Evolutionary conservation across 2,888 invertebrate genomes (phyloP).

Genomic region (Cinara cedri): DNA sequence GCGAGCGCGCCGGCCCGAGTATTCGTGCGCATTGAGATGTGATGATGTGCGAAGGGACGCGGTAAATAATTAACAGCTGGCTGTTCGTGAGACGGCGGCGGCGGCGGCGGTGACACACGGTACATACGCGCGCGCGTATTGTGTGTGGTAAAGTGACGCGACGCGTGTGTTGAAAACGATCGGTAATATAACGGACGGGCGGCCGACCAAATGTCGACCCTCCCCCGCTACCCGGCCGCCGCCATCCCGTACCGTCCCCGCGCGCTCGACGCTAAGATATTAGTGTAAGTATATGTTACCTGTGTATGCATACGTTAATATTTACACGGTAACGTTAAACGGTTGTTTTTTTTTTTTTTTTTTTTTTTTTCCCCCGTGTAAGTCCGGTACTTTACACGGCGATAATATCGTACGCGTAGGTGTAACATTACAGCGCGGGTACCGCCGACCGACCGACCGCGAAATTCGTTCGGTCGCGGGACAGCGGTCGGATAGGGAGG

Average conservation of each 20-base stretch:
- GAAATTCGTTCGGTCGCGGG: too few species aligned
- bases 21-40: constrained; percentile 48
- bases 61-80: constrained; percentile 54
- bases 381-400: too few species aligned
- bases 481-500: too few species aligned
- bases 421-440: too few species aligned
- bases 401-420: too few species aligned
- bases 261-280: constrained; percentile 24
- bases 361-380: too few species aligned
- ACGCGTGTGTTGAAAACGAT: neutral
- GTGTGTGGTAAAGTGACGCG: neutral
- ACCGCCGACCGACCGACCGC: too few species aligned
- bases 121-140: neutral
- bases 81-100: constrained; percentile 7
- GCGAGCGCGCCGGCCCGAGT: neutral
- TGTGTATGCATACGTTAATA: too few species aligned
- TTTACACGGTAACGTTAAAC: constrained; percentile 1
- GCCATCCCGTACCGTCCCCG: too few species aligned
- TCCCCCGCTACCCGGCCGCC: too few species aligned
- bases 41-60: constrained; percentile 30
- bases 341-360: constrained; percentile 12
- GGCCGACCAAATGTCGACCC: constrained; percentile 15
- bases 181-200: constrained; percentile 36
- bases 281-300: too few species aligned
- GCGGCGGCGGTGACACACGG: constrained; percentile 34